A percentile compares a stretch with the other conserved stretches of the same genome.
These are phyloP conservation scores for Agrotis ipsilon DNA, from an alignment of 2,888 invertebrate genomes.

Conservation along the genomic window DNA sequence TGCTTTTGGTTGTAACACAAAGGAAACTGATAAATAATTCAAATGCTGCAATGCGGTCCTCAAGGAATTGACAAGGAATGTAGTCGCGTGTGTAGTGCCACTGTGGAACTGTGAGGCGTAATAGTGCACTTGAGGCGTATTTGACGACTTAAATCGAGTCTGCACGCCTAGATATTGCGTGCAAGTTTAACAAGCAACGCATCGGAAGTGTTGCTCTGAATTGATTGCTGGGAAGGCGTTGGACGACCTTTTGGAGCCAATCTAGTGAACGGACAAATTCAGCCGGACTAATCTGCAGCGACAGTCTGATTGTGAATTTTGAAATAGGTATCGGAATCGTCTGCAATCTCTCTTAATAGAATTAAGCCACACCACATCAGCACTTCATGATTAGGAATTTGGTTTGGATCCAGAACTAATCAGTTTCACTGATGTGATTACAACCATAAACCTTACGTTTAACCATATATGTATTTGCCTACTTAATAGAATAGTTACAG, in stretches of 20 bases:
- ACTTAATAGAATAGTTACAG: background rate
- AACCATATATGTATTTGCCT: background rate
- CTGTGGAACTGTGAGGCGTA: conserved; percentile 66
- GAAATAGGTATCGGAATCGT: background rate
- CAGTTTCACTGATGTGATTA: background rate
- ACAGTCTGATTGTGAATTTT: background rate
- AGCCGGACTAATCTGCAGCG: background rate
- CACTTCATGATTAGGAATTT: background rate
- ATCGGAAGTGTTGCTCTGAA: background rate
- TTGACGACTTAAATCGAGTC: conserved; percentile 59
- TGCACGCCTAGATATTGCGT: conserved; percentile 45
- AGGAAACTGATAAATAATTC: conserved; percentile 88
- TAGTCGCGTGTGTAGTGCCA: conserved; percentile 71
- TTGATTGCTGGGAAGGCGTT: background rate
- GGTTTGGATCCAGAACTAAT: background rate
- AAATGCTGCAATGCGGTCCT: conserved; percentile 88
- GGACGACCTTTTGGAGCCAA: background rate
- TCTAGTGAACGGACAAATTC: background rate
- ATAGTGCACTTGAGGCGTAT: conserved; percentile 69
- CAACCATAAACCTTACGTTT: background rate
- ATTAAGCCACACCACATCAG: background rate
- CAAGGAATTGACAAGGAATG: conserved; percentile 81
- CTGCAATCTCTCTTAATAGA: background rate
- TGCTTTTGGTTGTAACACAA: conserved; percentile 79
- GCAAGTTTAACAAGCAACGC: conserved; percentile 35